phyloP scores from a whole-genome alignment of 2,888 invertebrate genomes.

The Heliconius hortense region DNA sequence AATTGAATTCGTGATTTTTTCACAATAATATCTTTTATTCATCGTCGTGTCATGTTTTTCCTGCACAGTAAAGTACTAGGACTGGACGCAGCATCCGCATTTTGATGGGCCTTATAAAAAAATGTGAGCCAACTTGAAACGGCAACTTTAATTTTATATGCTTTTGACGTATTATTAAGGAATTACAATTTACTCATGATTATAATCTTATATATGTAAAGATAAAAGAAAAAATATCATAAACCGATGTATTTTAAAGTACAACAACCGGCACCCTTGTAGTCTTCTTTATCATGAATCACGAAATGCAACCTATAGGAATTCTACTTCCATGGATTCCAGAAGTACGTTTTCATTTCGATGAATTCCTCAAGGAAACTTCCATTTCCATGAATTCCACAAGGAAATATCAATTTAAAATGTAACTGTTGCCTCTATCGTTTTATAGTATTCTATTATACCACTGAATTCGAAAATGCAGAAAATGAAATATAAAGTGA shows the following conservation, averaged over 20 bases:
- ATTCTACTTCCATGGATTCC: too few species aligned
- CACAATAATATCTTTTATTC: constrained; percentile 34
- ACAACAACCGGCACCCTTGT: not conserved
- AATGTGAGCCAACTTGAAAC: constrained; percentile 11
- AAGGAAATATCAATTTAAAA: too few species aligned
- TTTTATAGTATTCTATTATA: too few species aligned
- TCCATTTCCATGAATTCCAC: too few species aligned
- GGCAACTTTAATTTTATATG: constrained; percentile 1
- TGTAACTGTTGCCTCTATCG: too few species aligned
- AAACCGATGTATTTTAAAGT: not conserved
- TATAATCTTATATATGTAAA: not conserved
- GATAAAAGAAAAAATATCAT: too few species aligned
- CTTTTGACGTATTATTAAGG: not conserved
- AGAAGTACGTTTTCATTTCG: too few species aligned
- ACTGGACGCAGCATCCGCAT: constrained; percentile 16
- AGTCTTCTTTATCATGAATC: not conserved
- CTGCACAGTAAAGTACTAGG: constrained; percentile 33
- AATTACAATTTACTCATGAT: not conserved
- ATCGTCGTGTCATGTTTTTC: constrained; percentile 36
- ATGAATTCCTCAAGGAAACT: too few species aligned
- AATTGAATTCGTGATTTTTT: constrained; percentile 23
- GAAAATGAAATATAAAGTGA: too few species aligned
- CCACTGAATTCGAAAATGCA: too few species aligned
- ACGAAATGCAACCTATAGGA: too few species aligned
- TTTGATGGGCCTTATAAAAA: constrained; percentile 15